Evolutionary conservation across 2,113 vertebrate species (phyloP), one percentile per base, ranked within the genome.

Genomic region (Puma concolor): DNA sequence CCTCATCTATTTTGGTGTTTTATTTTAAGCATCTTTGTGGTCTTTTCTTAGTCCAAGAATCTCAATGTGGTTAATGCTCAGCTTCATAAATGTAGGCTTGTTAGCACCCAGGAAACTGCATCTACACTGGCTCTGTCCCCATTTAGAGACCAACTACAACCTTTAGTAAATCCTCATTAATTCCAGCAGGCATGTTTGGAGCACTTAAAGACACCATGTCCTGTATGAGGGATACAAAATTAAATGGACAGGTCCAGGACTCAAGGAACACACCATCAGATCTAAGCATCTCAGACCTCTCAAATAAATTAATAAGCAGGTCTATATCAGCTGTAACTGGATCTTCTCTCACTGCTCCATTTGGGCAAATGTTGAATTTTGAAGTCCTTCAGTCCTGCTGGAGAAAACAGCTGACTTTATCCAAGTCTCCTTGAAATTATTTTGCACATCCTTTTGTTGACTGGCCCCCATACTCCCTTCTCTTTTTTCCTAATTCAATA

Each of bases 21-120:
- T 44, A 8, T 44, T 94, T 48, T 81, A 80, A 81, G 31, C 31
- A 38, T 48, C 21, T 48, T 57, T 27, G 5, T 36, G 57, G 38
- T 95, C 48, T 82, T 95, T 60, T 84, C 76, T 86, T 63, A n/a
- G 52, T 54, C 82, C 60, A 77, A 57, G n/a, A 67, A 83, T 94
- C 33, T 83, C 86, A 36, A 0, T 33, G 48, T 57, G 64, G 33
- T 66, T 72, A 54, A 10, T 41, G 54, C 13, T 54, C 50, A 76
- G 50, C 36, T 64, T 80, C 54, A 71, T 71, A 79, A 92, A 80
- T 1, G 10, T 7, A 7, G 23, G 2, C 54, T 84, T n/a, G 21
- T 74, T 83, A 69, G 44, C 48, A 79, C 29, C 21, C 57, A 72
- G 29, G 63, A 27, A 48, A 48, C 23, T 85, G 29, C 16, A 19